Conservation (phyloP, 2,888 invertebrate species). For the Choreutis nemorana region DNA sequence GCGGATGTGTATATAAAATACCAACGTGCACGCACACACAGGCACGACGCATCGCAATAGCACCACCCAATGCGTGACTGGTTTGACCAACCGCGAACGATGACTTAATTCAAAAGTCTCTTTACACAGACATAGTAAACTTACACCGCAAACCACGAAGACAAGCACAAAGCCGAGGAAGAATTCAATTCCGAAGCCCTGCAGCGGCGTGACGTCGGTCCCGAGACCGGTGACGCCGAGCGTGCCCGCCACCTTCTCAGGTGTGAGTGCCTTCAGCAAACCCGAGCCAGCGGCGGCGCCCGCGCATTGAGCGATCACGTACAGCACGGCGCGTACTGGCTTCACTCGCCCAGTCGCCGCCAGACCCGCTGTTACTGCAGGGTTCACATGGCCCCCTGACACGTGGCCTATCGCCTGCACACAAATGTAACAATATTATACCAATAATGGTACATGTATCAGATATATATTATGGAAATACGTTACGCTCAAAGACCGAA, state of each 20-base stretch:
- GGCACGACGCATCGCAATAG: too few relatives aligned
- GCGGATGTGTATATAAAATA: too few relatives aligned
- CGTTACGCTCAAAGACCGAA: too few relatives aligned
- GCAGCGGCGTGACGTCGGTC: conserved; percentile 69
- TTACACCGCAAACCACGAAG: conserved; percentile 87
- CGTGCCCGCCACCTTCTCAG: conserved; percentile 64
- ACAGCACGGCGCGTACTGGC: conserved; percentile 76
- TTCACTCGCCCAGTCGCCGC: conserved; percentile 81
- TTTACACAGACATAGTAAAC: conserved; percentile 20
- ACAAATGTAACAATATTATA: conserved; percentile 3
- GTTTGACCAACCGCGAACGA: too few relatives aligned
- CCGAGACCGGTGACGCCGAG: conserved; percentile 77
- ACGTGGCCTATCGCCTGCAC: conserved; percentile 82
- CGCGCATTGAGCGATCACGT: conserved; percentile 82
- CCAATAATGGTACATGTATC: neutral
- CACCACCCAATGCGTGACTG: too few relatives aligned
- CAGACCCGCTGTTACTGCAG: conserved; percentile 87
- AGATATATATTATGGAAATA: neutral
- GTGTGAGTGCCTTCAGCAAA: conserved; percentile 76
- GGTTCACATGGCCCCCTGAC: conserved; percentile 92
- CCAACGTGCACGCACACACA: too few relatives aligned
- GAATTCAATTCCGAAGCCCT: conserved; percentile 91
- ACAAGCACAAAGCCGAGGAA: conserved; percentile 89
- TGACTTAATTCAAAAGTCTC: too few relatives aligned
- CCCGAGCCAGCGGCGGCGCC: conserved; percentile 85